phyloP scores from a whole-genome alignment of 2,888 invertebrate species.

The Polymixis lichenea region DNA sequence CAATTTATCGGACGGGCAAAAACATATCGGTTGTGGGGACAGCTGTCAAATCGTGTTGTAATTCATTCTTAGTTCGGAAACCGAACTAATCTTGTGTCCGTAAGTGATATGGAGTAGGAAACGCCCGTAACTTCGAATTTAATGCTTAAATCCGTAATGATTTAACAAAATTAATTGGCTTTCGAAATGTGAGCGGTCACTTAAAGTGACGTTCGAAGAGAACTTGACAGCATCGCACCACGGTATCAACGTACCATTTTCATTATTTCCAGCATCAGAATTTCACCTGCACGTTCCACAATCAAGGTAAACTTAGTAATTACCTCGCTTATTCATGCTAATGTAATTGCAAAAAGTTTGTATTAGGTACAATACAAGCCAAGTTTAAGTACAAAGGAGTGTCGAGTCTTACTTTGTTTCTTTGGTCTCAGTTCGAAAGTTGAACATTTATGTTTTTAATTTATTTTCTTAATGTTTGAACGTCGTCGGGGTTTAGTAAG shows the following conservation, averaged over 20 bases:
- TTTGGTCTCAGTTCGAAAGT: slow-evolving; percentile 46
- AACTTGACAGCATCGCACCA: not conserved
- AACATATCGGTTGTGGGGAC: too few relatives aligned
- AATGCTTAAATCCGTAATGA: too few relatives aligned
- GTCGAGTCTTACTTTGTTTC: slow-evolving; percentile 43
- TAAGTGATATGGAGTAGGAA: too few relatives aligned
- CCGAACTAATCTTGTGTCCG: too few relatives aligned
- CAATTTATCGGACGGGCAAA: too few relatives aligned
- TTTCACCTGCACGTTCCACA: slow-evolving; percentile 11
- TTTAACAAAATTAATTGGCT: too few relatives aligned
- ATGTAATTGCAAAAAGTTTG: slow-evolving; percentile 57
- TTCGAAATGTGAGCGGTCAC: not conserved
- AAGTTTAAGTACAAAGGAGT: slow-evolving; percentile 48
- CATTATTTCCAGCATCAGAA: not conserved
- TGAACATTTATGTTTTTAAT: slow-evolving; percentile 49
- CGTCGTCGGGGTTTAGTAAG: not conserved
- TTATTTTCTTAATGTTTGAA: slow-evolving; percentile 15
- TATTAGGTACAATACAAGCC: slow-evolving; percentile 42
- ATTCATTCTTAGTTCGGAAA: too few relatives aligned
- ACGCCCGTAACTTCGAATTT: too few relatives aligned
- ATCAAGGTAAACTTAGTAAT: slow-evolving; percentile 44
- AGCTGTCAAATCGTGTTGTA: too few relatives aligned
- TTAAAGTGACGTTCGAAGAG: not conserved
- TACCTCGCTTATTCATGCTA: slow-evolving; percentile 48
- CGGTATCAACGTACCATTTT: not conserved